Evolutionary conservation across 2,888 invertebrate species (phyloP), one percentile per base, ranked within the genome.

Genomic region (Drosophila hamatofila): DNA sequence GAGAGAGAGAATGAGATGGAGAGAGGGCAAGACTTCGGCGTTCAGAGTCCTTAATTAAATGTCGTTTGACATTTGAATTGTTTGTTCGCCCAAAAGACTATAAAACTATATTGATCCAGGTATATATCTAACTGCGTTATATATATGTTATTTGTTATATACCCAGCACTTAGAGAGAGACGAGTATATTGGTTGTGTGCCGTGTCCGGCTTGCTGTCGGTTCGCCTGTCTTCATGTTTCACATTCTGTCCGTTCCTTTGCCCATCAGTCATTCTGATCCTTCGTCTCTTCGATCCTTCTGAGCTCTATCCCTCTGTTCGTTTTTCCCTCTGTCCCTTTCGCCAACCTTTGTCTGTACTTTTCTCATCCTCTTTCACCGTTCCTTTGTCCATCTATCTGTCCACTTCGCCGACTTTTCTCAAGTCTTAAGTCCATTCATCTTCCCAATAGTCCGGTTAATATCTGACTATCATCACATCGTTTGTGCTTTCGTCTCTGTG

Each of bases 51-150:
- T 86, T 86, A 82, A 82, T 82, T 86, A 82, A 82, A 87, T 87
- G 87, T 81, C 81, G 57, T 68, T 87, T 78, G 84, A 61, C 75
- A 68, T 83, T 87, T 78, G 75, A 81, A 81, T 81, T 87, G 81
- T 78, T 80, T 87, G 69, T 70, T 73, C 75, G 74, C 21, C 52
- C 27, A 35, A 25, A 39, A 54, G 58, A n/a, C 63, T 49, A 54
- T 54, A 27, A 25, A 37, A 39, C 52, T 35, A 37, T 52, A 37
- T 23, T 12, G 21, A 51, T 51, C 5, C 9, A 51, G 18, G 33
- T 21, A 14, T 33, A 51, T 51, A 21, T 14, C 30, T 12, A 18
- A 11, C n/a, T 48, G 2, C 9, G 9, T 30, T 23, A 14, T 30
- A 18, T 49, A 18, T 30, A 7, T 30, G 3, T 27, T 2, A 2